Conservation (phyloP, 2,113 vertebrate species). For the Pogona vitticeps region DNA sequence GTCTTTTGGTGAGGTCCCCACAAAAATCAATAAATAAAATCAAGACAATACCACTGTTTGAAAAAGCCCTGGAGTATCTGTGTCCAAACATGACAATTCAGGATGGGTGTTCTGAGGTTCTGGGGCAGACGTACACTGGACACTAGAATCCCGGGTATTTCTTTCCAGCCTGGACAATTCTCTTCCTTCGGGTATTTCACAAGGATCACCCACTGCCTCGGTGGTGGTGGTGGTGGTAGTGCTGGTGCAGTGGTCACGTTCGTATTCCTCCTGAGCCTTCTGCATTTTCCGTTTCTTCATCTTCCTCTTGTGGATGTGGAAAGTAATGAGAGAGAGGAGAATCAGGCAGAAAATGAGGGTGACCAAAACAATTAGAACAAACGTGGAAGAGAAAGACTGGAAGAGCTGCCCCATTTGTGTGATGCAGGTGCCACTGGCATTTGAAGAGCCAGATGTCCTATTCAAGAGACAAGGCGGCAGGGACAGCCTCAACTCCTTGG, state of each 20-base stretch:
- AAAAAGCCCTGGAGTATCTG: slow-evolving; percentile 74
- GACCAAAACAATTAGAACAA: slow-evolving; percentile 93
- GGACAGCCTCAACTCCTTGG: slow-evolving; percentile 84
- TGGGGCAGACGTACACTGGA: slow-evolving; percentile 59
- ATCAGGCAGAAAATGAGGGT: slow-evolving; percentile 90
- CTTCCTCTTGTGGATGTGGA: slow-evolving; percentile 95
- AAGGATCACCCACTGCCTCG: slow-evolving; percentile 38
- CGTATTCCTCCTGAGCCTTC: slow-evolving; percentile 95
- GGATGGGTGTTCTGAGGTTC: slow-evolving; percentile 61
- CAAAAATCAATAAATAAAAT: slow-evolving; percentile 62
- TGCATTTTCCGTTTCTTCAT: slow-evolving; percentile 96
- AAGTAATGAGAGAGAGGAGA: slow-evolving; percentile 92
- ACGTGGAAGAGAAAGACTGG: slow-evolving; percentile 92
- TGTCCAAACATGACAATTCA: slow-evolving; percentile 74
- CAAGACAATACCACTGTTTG: slow-evolving; percentile 84
- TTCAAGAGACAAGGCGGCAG: slow-evolving; percentile 84
- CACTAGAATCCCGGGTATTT: slow-evolving; percentile 68
- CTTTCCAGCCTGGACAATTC: slow-evolving; percentile 72
- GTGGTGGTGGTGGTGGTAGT: slow-evolving; percentile 53
- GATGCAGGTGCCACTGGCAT: slow-evolving; percentile 83
- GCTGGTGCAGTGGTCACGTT: slow-evolving; percentile 90
- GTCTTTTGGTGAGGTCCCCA: slow-evolving; percentile 60
- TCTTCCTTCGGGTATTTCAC: slow-evolving; percentile 64
- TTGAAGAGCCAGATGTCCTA: slow-evolving; percentile 77
- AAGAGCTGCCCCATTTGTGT: slow-evolving; percentile 88